Base-by-base conservation (phyloP, 1,140 invertebrate genomes). In the Hypsibius dujardini region DNA sequence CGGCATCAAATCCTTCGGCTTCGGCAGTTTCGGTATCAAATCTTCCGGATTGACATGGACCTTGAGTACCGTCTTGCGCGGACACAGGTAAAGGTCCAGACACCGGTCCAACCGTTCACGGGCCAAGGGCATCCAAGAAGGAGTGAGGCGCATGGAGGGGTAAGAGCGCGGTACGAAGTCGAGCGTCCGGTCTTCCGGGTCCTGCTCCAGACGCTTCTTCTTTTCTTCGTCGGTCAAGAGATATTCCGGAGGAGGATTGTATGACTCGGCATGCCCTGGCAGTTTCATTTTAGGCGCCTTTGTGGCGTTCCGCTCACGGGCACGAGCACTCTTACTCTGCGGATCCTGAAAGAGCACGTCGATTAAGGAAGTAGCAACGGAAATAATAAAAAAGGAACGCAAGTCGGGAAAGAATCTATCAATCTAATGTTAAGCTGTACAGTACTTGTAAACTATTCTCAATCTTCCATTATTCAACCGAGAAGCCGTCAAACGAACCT, bases 201-300 rank as follows among this genome's bases (percentile, higher is more conserved):
- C 88, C 74, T 87, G 84, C 75, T 87, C 84, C 73, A 88, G 84
- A 78, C 87, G 86, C 71, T 90, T 84, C 86, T 90, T 92, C 80
- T 90, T 83, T 77, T 98, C 95, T 76, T 86, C 86, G 7, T 87
- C 84, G 74, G 91, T 90, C 74, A 98, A 90, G 12, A 98, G 78
- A 82, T 96, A 99, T 81, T 99, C 96, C 1, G 90, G 85, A 7
- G 96, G 95, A 67, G 96, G 95, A 84, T 98, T 98, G 80, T 97
- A 98, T 7, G 92, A 95, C 79, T 97, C 93, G 1, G 87, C 89
- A 81, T 98, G 94, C 2, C 87, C 86, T 50, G 95, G 95, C 47
- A 95, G 83, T 72, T 86, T 83, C 59, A 90, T 81, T 79, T 94
- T 94, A 0, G 94, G 94, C 46, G 94, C 90, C 42, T 90, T 86